Evolutionary conservation across 2,888 invertebrate genomes (phyloP), one percentile per base, ranked within the genome.

Genomic region (Drosophila borealis): DNA sequence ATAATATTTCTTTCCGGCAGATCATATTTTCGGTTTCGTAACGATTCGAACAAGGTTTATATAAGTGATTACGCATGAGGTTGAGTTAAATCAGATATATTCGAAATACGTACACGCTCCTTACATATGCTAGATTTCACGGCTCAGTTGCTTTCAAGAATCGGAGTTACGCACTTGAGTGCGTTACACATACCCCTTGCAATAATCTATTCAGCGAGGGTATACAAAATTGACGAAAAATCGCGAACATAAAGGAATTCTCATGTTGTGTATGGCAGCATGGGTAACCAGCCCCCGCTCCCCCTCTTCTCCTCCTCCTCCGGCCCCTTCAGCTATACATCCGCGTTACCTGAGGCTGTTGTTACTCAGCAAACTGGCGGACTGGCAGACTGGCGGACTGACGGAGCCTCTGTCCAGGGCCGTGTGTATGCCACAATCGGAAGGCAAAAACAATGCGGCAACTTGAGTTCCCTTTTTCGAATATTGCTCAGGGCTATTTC

Each of bases 401-500:
- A n/a, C 29, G 3, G 3, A 11, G 34, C 34, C 33, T 29, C 29
- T 63, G 36, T n/a, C 39, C 14, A 42, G 13, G 2, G 17, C 33
- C n/a, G 37, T 25, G 14, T 37, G 14, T 37, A 34, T 37, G 33
- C 51, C 59, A 60, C 51, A 57, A n/a, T 51, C 41, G 56, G 44
- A 34, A 51, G 34, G 13, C 45, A 17, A 36, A 42, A 42, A 10
- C 14, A 36, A 41, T 46, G 37, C 37, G 46, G 46, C 17, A 65
- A 37, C 53, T 39, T 48, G 19, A 46, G 37, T 53, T 59, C 29
- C 33, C 14, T 56, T 74, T 41, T 60, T 59, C n/a, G 54, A 41
- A 8, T 53, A 62, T 55, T 60, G 62, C 67, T 50, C n/a, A 49
- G 37, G 75, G 66, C 71, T 36, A 71, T 65, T 65, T 70, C 50